phyloP scores from a whole-genome alignment of 2,888 invertebrate genomes.

The Ceraclea dissimilis region DNA sequence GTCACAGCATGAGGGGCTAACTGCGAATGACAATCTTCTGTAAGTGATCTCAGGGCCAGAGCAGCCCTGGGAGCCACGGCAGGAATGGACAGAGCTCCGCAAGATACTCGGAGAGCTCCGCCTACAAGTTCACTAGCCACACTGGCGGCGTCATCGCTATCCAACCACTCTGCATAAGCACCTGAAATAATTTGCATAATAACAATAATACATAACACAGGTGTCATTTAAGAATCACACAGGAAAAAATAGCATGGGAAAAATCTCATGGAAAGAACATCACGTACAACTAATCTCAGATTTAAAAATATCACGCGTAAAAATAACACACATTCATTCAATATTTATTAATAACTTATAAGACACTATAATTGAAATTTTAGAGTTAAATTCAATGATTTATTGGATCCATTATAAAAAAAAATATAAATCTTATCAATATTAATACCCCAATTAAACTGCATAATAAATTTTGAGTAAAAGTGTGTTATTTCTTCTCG shows the following conservation, averaged over 20 bases:
- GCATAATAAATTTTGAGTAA: too few relatives aligned
- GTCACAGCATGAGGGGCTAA: slow-evolving; percentile 70
- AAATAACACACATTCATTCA: too few relatives aligned
- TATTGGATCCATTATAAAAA: too few relatives aligned
- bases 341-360: too few relatives aligned
- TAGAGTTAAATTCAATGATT: too few relatives aligned
- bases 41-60: slow-evolving; percentile 81
- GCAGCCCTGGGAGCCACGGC: slow-evolving; percentile 73
- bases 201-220: neutral
- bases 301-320: too few relatives aligned
- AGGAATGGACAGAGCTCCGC: slow-evolving; percentile 60
- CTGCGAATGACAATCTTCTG: slow-evolving; percentile 69
- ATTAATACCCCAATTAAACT: too few relatives aligned
- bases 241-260: too few relatives aligned
- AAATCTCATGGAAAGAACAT: neutral
- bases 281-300: neutral
- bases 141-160: slow-evolving; percentile 31
- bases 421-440: too few relatives aligned
- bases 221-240: too few relatives aligned
- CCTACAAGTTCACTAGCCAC: slow-evolving; percentile 41
- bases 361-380: too few relatives aligned
- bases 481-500: too few relatives aligned
- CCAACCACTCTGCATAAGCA: slow-evolving; percentile 80
- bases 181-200: slow-evolving; percentile 47
- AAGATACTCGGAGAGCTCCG: slow-evolving; percentile 53